Conservation (phyloP, 2,113 vertebrate species). For the Conger conger region DNA sequence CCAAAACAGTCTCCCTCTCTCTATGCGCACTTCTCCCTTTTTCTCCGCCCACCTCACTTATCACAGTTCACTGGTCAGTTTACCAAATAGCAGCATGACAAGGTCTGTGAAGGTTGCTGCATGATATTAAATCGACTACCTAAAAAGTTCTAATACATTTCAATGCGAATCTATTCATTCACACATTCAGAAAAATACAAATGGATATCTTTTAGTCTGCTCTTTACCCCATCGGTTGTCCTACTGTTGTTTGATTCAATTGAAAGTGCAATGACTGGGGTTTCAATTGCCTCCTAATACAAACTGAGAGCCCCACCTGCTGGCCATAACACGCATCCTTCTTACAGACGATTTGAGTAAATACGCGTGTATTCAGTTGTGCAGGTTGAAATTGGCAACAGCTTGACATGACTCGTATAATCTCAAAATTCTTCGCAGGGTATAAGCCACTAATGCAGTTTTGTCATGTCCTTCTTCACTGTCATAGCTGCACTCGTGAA, state of each 20-base stretch:
- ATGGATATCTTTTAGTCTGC: background rate
- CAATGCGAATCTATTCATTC: background rate
- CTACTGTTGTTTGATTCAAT: background rate
- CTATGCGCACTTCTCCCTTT: background rate
- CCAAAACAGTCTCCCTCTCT: background rate
- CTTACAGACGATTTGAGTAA: background rate
- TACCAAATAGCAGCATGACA: background rate
- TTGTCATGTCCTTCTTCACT: background rate
- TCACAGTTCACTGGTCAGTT: background rate
- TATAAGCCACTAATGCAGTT: background rate
- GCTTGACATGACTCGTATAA: background rate
- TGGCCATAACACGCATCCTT: slow-evolving; percentile 1
- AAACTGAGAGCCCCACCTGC: slow-evolving; percentile 19
- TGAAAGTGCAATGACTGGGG: background rate
- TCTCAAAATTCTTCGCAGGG: background rate
- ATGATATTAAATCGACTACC: background rate
- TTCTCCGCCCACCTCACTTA: background rate
- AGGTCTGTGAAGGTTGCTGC: background rate
- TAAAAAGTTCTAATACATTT: background rate
- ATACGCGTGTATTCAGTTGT: background rate
- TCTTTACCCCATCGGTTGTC: background rate
- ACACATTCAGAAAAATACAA: background rate
- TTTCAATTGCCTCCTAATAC: background rate
- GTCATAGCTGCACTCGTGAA: background rate
- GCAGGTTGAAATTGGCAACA: background rate